A percentile compares a stretch with the other conserved stretches of the same genome.
Evolutionary conservation across 1,140 invertebrate species (phyloP).

Genomic region (Sinonovacula constricta): DNA sequence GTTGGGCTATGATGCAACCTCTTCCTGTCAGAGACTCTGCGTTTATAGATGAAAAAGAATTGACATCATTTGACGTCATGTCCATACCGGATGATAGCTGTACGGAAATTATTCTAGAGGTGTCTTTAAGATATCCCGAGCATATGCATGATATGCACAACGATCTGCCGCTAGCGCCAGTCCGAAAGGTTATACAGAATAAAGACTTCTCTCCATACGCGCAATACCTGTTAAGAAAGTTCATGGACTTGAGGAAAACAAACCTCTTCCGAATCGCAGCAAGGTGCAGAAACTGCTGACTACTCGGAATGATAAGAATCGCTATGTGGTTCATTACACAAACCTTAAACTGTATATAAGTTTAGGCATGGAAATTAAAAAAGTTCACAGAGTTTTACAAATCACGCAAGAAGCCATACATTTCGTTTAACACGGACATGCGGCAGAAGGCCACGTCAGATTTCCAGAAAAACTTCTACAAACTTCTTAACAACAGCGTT

Average conservation of each 20-base stretch:
- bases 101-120: conserved; percentile 81
- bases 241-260: background rate
- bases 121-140: conserved; percentile 70
- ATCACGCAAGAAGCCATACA: conserved; percentile 57
- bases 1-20: conserved; percentile 54
- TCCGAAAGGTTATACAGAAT: conserved; percentile 58
- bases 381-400: conserved; percentile 39
- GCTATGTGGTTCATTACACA: conserved; percentile 53
- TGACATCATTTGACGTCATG: conserved; percentile 71
- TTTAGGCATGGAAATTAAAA: conserved; percentile 33
- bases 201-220: conserved; percentile 16
- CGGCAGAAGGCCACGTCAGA: conserved; percentile 73
- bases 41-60: conserved; percentile 74
- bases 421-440: conserved; percentile 60
- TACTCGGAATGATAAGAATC: conserved; percentile 43
- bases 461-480: conserved; percentile 79
- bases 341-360: conserved; percentile 32
- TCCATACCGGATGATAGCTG: conserved; percentile 71
- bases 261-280: background rate
- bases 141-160: conserved; percentile 80
- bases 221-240: conserved; percentile 3
- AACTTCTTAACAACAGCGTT: conserved; percentile 78
- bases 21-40: conserved; percentile 60
- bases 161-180: conserved; percentile 80
- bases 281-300: conserved; percentile 55